Evolutionary conservation across 2,888 invertebrate genomes (phyloP), one percentile per base, ranked within the genome.

Genomic region (Lymantria dispar): DNA sequence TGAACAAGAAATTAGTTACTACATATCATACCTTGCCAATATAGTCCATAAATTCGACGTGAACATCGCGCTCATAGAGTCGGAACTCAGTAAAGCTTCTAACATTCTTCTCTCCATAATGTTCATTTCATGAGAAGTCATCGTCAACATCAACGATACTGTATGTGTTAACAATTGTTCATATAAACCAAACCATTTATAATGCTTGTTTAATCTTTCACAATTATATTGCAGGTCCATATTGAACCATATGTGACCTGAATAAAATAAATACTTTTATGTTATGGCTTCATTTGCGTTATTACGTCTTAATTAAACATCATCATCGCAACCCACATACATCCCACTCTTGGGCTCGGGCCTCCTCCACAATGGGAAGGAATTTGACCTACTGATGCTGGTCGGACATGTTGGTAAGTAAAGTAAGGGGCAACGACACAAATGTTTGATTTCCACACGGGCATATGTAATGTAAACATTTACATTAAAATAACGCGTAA

Each of bases 21-120:
- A 22, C 5, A 33, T 38, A 12, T 44, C 62, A 59, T 63, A 89
- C 90, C 82, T 81, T 7, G 83, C 73, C 46, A 89, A 56, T 0
- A 81, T 48, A n/a, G 69, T 50, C 88, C 88, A 90, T 12, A 90
- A 53, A 57, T 84, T 78, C 0, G 76, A 67, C 3, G 84, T 77
- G 57, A 91, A 89, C 53, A 87, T 43, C 0, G 84, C 87, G n/a
- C 60, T 62, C 36, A 63, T 68, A 47, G 67, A 75, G 29, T 85
- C 78, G 0, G 65, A 71, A 11, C 70, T 56, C 2, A 91, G 65
- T 40, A 90, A 33, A 1, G 76, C 63, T 58, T 81, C 74, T n/a
- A 71, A 60, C 72, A 90, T 72, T 3, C 45, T 50, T 29, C 56
- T 67, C 51, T 90, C 87, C 37, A 89, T 44, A 0, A 50, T 11